phyloP scores from a whole-genome alignment of 2,113 vertebrate genomes.

The Hepsetus odoe region DNA sequence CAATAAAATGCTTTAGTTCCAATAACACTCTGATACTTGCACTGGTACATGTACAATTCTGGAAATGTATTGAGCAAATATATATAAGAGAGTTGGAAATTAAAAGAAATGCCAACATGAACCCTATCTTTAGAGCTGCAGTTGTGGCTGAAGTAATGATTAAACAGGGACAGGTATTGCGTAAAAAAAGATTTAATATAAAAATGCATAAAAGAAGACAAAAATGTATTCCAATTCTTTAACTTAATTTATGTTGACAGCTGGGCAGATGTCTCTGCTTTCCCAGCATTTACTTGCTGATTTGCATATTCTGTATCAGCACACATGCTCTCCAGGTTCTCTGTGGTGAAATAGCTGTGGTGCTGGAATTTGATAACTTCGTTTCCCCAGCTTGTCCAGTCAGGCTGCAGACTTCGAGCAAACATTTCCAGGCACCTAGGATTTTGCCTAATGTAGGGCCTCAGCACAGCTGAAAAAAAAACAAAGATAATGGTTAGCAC shows the following conservation, averaged over 20 bases:
- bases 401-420: conserved; percentile 89
- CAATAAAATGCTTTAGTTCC: too few relatives aligned
- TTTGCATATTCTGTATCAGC: neutral
- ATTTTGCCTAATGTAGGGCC: conserved; percentile 77
- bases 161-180: too few relatives aligned
- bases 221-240: neutral
- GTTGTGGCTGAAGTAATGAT: too few relatives aligned
- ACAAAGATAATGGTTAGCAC: neutral
- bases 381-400: conserved; percentile 98
- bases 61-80: too few relatives aligned
- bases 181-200: too few relatives aligned
- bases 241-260: neutral
- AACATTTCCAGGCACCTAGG: conserved; percentile 89
- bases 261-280: neutral
- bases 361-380: conserved; percentile 97
- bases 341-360: conserved; percentile 77
- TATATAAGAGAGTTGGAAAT: too few relatives aligned
- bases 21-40: too few relatives aligned
- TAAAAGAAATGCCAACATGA: too few relatives aligned
- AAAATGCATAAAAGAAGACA: neutral
- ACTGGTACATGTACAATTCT: too few relatives aligned
- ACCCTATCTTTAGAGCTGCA: too few relatives aligned
- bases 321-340: conserved; percentile 1
- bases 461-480: conserved; percentile 80
- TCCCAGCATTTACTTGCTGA: neutral